phyloP scores from a whole-genome alignment of 1,140 invertebrate species.

The Arion vulgaris region DNA sequence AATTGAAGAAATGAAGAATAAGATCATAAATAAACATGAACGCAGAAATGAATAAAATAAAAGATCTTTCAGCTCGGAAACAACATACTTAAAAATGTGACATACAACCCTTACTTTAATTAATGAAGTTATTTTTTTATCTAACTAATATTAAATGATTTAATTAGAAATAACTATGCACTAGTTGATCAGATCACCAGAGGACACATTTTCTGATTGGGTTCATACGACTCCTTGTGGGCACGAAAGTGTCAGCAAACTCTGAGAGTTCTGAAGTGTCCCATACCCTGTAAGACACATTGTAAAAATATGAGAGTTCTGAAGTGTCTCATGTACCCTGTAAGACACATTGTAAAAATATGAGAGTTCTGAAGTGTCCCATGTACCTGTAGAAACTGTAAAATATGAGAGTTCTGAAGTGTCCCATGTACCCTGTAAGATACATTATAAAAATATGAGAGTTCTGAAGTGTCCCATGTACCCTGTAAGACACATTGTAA shows the following conservation, averaged over 20 bases:
- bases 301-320: conserved; percentile 63
- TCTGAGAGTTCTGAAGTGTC: conserved; percentile 58
- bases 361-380: conserved; percentile 61
- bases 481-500: conserved; percentile 48
- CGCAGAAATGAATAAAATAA: no score
- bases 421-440: conserved; percentile 50
- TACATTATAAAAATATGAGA: conserved; percentile 55
- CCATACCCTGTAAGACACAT: conserved; percentile 58
- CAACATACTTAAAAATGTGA: no score
- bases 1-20: no score
- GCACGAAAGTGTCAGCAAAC: conserved; percentile 71
- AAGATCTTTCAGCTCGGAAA: no score
- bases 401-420: conserved; percentile 65
- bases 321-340: conserved; percentile 64
- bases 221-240: conserved; percentile 68
- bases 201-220: conserved; percentile 64
- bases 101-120: no score
- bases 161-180: no score
- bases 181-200: conserved; percentile 51
- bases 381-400: conserved; percentile 53
- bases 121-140: no score
- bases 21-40: no score
- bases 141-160: no score
- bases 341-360: conserved; percentile 54
- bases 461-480: conserved; percentile 65